Evolutionary conservation across 1,140 invertebrate genomes (phyloP).

Genomic region (Brevipalpus yothersi): DNA sequence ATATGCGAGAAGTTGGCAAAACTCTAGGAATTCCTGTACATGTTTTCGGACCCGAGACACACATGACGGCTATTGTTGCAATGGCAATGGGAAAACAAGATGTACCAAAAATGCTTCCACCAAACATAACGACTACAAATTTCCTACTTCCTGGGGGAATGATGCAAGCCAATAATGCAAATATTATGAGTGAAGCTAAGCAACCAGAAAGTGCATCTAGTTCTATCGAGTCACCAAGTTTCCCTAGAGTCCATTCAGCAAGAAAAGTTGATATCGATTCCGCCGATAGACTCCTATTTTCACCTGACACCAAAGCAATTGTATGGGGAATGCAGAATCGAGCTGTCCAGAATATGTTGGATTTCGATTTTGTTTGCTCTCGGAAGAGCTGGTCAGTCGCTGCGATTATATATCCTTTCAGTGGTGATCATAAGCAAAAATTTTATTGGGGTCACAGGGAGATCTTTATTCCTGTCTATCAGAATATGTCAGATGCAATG

Average conservation of each 20-base stretch:
- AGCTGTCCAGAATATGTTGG: conserved; percentile 91
- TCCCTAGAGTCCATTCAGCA: neutral
- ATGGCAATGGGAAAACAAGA: conserved; percentile 79
- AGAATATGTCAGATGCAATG: conserved; percentile 91
- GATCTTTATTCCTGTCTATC: conserved; percentile 82
- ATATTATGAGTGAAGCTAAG: neutral
- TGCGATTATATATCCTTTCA: conserved; percentile 93
- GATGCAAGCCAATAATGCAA: neutral
- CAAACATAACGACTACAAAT: conserved; percentile 59
- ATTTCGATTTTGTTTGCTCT: conserved; percentile 95
- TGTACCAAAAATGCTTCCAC: conserved; percentile 41
- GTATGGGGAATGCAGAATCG: conserved; percentile 98
- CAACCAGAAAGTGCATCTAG: neutral
- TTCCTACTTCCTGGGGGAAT: conserved; percentile 68
- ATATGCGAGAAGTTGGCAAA: conserved; percentile 40
- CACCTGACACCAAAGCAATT: conserved; percentile 56
- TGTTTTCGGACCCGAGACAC: conserved; percentile 95
- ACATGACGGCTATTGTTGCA: conserved; percentile 97
- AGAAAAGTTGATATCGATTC: conserved; percentile 3
- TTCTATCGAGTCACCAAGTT: neutral
- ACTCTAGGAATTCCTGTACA: conserved; percentile 66
- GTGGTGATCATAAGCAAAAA: conserved; percentile 95
- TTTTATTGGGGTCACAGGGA: conserved; percentile 99
- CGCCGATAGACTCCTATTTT: conserved; percentile 4
- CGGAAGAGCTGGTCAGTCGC: conserved; percentile 54